phyloP scores from a whole-genome alignment of 2,113 vertebrate species.

The Ceuthmochares aereus region DNA sequence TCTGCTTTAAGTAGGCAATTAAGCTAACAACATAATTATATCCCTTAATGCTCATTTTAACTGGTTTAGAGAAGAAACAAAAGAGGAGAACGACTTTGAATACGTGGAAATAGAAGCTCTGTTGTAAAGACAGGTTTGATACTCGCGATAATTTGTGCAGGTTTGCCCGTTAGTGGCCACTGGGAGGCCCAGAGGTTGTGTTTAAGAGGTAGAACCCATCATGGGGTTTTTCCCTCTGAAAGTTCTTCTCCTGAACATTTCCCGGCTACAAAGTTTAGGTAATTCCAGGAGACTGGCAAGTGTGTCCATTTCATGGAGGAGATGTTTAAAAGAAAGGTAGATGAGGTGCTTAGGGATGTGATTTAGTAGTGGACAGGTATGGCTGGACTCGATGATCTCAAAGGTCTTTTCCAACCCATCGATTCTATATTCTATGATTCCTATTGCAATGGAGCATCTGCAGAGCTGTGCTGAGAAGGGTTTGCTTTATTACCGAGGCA shows the following conservation, averaged over 20 bases:
- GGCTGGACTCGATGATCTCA: too few relatives aligned
- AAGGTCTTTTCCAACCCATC: too few relatives aligned
- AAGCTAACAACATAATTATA: slow-evolving; percentile 85
- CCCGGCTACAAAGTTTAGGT: not conserved
- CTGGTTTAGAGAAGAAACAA: slow-evolving; percentile 79
- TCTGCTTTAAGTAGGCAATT: slow-evolving; percentile 84
- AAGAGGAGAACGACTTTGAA: slow-evolving; percentile 68
- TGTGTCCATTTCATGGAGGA: not conserved
- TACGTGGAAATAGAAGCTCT: slow-evolving; percentile 50
- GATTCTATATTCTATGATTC: too few relatives aligned
- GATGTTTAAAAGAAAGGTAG: too few relatives aligned
- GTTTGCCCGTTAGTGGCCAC: not conserved
- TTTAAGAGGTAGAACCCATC: not conserved
- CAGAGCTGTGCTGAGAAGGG: not conserved
- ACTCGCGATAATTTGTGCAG: not conserved
- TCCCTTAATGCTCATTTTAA: slow-evolving; percentile 82
- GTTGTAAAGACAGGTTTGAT: slow-evolving; percentile 61
- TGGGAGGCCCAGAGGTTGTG: not conserved
- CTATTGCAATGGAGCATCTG: not conserved
- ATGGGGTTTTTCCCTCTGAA: not conserved
- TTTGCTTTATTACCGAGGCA: not conserved
- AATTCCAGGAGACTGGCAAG: not conserved
- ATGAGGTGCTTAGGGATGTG: too few relatives aligned
- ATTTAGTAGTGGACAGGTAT: too few relatives aligned
- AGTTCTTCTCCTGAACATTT: not conserved